Percentiles rank a stretch among this genome's conserved stretches.
Evolutionary conservation across 2,888 invertebrate genomes (phyloP).

Genomic region (Polydrusus tereticollis): DNA sequence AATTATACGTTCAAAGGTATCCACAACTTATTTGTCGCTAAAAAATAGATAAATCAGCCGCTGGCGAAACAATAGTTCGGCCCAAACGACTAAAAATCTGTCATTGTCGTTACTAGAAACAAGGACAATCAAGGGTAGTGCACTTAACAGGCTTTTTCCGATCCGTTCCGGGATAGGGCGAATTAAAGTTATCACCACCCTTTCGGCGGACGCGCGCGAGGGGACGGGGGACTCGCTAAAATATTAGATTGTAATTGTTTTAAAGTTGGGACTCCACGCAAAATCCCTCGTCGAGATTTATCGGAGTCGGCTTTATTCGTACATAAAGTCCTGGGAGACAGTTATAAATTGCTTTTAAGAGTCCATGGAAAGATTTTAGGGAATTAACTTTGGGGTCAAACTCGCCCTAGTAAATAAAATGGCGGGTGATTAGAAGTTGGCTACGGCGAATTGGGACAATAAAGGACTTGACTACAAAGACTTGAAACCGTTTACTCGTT

Average conservation of each 20-base stretch:
- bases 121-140: conserved; percentile 50
- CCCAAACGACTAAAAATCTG: conserved; percentile 46
- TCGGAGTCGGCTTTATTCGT: conserved; percentile 21
- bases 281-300: conserved; percentile 48
- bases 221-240: conserved; percentile 47
- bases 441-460: no score
- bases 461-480: no score
- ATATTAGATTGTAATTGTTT: conserved; percentile 53
- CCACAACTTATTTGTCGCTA: no score
- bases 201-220: no score
- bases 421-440: not conserved
- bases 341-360: conserved; percentile 38
- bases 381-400: not conserved
- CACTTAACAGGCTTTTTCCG: conserved; percentile 47
- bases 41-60: not conserved
- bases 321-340: conserved; percentile 44
- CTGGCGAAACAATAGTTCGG: conserved; percentile 7
- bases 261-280: conserved; percentile 46
- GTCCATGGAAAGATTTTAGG: conserved; percentile 5
- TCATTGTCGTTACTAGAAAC: conserved; percentile 51
- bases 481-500: no score
- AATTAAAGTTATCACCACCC: conserved; percentile 50
- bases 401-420: not conserved
- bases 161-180: conserved; percentile 40
- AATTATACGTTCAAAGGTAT: no score